phyloP scores from a whole-genome alignment of 2,797 vertebrate genomes.

The Graptemys geographica region DNA sequence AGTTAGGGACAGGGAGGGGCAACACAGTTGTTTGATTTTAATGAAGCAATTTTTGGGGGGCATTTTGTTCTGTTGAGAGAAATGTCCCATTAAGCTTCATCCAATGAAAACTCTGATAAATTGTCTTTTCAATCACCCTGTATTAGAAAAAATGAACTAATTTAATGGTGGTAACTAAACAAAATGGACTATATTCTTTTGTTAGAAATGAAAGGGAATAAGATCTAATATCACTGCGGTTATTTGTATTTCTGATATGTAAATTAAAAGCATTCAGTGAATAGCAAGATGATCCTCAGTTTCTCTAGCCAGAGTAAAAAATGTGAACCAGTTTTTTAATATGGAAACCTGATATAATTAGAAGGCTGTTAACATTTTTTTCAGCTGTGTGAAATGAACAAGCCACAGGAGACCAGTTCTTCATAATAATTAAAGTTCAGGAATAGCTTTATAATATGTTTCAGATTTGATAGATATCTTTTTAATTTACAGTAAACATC shows the following conservation, averaged over 20 bases:
- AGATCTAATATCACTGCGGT: slow-evolving; percentile 53
- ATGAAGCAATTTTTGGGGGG: slow-evolving; percentile 22
- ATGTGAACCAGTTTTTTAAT: slow-evolving; percentile 55
- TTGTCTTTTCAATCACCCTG: slow-evolving; percentile 69
- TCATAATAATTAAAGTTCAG: slow-evolving; percentile 80
- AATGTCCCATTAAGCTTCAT: slow-evolving; percentile 55
- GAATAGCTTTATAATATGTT: slow-evolving; percentile 72
- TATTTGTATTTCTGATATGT: slow-evolving; percentile 75
- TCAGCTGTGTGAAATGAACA: slow-evolving; percentile 55
- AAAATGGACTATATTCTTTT: slow-evolving; percentile 64
- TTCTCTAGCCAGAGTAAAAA: slow-evolving; percentile 71
- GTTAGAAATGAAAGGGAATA: slow-evolving; percentile 39
- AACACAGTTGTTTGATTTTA: slow-evolving; percentile 61
- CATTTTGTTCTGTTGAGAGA: slow-evolving; percentile 59
- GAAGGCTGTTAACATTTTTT: slow-evolving; percentile 71
- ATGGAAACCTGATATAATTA: slow-evolving; percentile 79
- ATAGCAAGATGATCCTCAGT: slow-evolving; percentile 65
- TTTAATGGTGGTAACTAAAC: slow-evolving; percentile 64
- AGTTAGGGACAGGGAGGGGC: background rate
- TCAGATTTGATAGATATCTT: slow-evolving; percentile 61
- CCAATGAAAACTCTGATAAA: slow-evolving; percentile 71
- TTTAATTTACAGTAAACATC: slow-evolving; percentile 39
- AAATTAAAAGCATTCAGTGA: slow-evolving; percentile 71
- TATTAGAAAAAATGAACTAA: slow-evolving; percentile 71
- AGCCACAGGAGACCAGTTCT: slow-evolving; percentile 69